These are phyloP conservation scores for Lochmaea capreae DNA, from an alignment of 2,888 invertebrate species.

Conservation along the genomic window DNA sequence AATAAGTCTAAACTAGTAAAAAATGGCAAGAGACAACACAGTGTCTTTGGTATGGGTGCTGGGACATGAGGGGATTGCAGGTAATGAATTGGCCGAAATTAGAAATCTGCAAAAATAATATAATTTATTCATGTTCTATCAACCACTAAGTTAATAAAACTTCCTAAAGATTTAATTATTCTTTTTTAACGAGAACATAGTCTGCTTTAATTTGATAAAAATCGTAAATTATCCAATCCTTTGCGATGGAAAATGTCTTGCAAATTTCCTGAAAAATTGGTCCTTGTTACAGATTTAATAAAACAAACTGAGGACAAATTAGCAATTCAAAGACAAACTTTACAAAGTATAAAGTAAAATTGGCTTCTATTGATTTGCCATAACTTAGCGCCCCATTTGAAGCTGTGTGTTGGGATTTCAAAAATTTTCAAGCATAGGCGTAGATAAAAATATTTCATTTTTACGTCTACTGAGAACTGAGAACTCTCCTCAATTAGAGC, in stretches of 20 bases:
- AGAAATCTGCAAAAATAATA: too few species aligned
- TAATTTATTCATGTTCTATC: too few species aligned
- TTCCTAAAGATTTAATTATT: not conserved
- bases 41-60: too few species aligned
- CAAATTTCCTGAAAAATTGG: slow-evolving; percentile 21
- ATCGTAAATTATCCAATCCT: slow-evolving; percentile 8
- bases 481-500: too few species aligned
- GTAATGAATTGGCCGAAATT: too few species aligned
- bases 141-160: not conserved
- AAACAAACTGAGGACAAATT: slow-evolving; percentile 24
- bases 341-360: slow-evolving; percentile 25
- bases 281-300: slow-evolving; percentile 21
- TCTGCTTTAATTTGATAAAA: not conserved
- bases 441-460: not conserved
- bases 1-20: too few species aligned
- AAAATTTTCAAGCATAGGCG: slow-evolving; percentile 9
- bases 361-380: slow-evolving; percentile 26
- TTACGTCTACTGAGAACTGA: too few species aligned
- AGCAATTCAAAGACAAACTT: slow-evolving; percentile 22
- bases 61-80: too few species aligned
- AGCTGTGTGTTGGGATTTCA: slow-evolving; percentile 16
- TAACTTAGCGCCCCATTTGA: slow-evolving; percentile 14
- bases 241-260: not conserved
- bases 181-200: not conserved
- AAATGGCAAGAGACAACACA: too few species aligned